phyloP scores from a whole-genome alignment of 2,797 vertebrate genomes.

The Spinibarbus caldwelli region DNA sequence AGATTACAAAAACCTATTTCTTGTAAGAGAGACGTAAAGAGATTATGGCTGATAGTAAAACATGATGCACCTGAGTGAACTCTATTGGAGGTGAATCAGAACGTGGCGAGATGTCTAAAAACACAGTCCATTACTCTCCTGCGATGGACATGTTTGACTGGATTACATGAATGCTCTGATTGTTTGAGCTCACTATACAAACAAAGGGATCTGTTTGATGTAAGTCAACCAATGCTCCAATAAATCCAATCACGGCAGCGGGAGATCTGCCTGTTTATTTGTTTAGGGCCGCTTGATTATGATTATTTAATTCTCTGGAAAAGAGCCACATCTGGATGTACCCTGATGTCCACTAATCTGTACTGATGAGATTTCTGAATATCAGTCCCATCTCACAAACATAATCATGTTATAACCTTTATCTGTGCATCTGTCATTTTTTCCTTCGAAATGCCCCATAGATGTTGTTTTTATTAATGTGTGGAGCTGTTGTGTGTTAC shows the following conservation, averaged over 20 bases:
- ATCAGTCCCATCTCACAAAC: conserved; percentile 39
- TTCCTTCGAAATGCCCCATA: background rate
- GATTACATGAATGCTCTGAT: conserved; percentile 66
- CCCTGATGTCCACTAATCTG: conserved; percentile 68
- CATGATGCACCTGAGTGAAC: background rate
- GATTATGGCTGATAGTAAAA: conserved; percentile 35
- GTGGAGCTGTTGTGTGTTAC: background rate
- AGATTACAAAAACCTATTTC: background rate
- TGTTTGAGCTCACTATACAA: conserved; percentile 57
- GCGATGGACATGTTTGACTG: conserved; percentile 56
- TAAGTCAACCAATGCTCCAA: conserved; percentile 61
- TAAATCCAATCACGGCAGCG: conserved; percentile 70
- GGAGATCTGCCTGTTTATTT: conserved; percentile 59
- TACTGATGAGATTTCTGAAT: conserved; percentile 70
- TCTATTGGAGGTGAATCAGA: conserved; percentile 1
- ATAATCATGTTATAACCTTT: conserved; percentile 33
- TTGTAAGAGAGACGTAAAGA: conserved; percentile 26
- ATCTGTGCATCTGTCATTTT: conserved; percentile 7
- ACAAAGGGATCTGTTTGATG: conserved; percentile 63
- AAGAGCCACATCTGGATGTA: conserved; percentile 69
- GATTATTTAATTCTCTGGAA: conserved; percentile 57
- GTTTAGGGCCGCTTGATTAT: conserved; percentile 44
- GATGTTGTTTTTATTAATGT: background rate
- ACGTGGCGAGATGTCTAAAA: background rate
- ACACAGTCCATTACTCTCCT: background rate